phyloP scores from a whole-genome alignment of 2,888 invertebrate genomes.

The Mystacides longicornis region DNA sequence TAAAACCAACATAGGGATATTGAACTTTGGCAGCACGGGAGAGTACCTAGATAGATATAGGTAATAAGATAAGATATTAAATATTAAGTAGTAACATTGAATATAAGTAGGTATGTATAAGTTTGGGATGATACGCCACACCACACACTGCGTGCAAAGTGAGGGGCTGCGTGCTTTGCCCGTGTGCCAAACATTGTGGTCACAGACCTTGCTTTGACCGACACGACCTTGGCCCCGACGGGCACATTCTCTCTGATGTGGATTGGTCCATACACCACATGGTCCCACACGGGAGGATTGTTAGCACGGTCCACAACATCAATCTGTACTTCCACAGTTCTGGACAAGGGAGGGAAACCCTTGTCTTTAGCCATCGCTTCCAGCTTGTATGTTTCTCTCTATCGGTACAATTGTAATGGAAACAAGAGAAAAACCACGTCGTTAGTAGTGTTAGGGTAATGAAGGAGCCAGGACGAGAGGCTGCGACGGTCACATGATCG shows the following conservation, averaged over 20 bases:
- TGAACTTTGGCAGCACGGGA: too few species aligned
- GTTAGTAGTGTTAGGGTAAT: conserved; percentile 56
- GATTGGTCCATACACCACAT: conserved; percentile 93
- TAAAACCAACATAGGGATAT: too few species aligned
- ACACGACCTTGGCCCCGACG: conserved; percentile 95
- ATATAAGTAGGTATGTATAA: not conserved
- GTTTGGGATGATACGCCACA: conserved; percentile 26
- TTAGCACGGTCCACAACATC: conserved; percentile 97
- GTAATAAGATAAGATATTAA: not conserved
- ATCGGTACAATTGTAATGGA: conserved; percentile 56
- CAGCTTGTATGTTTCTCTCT: conserved; percentile 97
- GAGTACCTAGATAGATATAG: too few species aligned
- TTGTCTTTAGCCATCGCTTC: conserved; percentile 98
- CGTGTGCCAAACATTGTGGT: conserved; percentile 43
- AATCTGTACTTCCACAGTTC: conserved; percentile 96
- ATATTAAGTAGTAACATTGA: too few species aligned
- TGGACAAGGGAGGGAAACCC: conserved; percentile 90
- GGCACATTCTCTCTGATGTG: conserved; percentile 96
- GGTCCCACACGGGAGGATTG: conserved; percentile 97
- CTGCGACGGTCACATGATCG: conserved; percentile 37
- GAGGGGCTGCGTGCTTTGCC: conserved; percentile 58
- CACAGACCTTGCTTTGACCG: conserved; percentile 98
- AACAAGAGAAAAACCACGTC: conserved; percentile 57
- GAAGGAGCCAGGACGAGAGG: conserved; percentile 31
- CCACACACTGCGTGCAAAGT: conserved; percentile 44